Evolutionary conservation across 2,888 invertebrate species (phyloP).

Genomic region (Idaea straminata): DNA sequence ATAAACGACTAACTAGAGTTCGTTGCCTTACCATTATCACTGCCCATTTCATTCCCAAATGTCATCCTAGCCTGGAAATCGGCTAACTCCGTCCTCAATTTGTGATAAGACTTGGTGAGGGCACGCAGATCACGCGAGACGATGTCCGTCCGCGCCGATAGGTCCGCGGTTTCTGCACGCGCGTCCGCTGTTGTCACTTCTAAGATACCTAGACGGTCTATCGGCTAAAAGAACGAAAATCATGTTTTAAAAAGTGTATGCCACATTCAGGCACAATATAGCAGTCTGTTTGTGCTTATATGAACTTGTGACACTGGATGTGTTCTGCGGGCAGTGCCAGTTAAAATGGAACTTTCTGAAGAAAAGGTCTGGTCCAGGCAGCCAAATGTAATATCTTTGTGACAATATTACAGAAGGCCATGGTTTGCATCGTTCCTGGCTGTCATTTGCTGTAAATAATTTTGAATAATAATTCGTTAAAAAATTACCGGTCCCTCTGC

Average conservation of each 20-base stretch:
- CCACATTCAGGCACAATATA: too few relatives aligned
- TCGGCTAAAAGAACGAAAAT: slow-evolving; percentile 36
- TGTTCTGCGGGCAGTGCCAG: too few relatives aligned
- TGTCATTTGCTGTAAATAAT: too few relatives aligned
- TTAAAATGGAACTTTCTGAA: too few relatives aligned
- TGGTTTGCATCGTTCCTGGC: too few relatives aligned
- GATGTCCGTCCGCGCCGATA: slow-evolving; percentile 51
- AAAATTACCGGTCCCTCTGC: slow-evolving; percentile 53
- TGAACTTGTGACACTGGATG: too few relatives aligned
- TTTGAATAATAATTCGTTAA: neutral
- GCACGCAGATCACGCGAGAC: slow-evolving; percentile 62
- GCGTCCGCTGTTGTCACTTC: slow-evolving; percentile 77
- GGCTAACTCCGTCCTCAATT: slow-evolving; percentile 61
- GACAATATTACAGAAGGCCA: too few relatives aligned
- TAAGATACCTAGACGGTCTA: slow-evolving; percentile 68
- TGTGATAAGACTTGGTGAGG: slow-evolving; percentile 68
- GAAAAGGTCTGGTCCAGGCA: too few relatives aligned
- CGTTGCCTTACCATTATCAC: slow-evolving; percentile 54
- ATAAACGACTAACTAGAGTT: too few relatives aligned
- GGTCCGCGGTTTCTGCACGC: slow-evolving; percentile 63
- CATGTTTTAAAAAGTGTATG: too few relatives aligned
- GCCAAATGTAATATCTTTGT: too few relatives aligned
- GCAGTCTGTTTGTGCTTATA: too few relatives aligned
- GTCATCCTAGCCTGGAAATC: slow-evolving; percentile 65
- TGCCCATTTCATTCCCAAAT: slow-evolving; percentile 58